Conservation (phyloP, 1,140 invertebrate species). For the Orchestia grillus region DNA sequence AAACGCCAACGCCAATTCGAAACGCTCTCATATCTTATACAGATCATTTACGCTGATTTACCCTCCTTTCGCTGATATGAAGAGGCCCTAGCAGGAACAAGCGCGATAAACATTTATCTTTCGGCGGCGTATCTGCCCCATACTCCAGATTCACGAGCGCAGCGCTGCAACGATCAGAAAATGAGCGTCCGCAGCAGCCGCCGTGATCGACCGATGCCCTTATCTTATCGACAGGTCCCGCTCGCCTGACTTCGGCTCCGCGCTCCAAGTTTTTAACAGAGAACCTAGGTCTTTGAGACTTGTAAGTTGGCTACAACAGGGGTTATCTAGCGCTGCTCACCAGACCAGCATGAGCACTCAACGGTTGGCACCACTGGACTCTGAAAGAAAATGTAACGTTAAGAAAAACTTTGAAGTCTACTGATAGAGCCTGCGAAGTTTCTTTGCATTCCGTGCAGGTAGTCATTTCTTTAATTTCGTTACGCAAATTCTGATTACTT, state of each 20-base stretch:
- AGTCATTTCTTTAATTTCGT: no score
- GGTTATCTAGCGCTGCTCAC: neutral
- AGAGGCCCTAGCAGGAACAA: neutral
- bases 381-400: neutral
- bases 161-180: neutral
- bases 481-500: no score
- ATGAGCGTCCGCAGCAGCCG: neutral
- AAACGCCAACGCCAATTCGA: no score
- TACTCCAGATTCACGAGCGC: neutral
- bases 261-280: neutral
- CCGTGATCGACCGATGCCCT: neutral
- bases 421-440: no score
- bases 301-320: neutral
- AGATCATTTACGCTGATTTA: no score
- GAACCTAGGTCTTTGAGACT: neutral
- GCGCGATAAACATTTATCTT: neutral
- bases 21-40: no score
- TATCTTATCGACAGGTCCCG: slow-evolving; percentile 6
- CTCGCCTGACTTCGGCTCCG: neutral
- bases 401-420: no score
- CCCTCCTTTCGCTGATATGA: no score
- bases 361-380: neutral
- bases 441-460: no score
- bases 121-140: neutral
- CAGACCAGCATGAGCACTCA: neutral